Evolutionary conservation across 2,797 vertebrate species (phyloP).

Genomic region (Eulemur mongoz): DNA sequence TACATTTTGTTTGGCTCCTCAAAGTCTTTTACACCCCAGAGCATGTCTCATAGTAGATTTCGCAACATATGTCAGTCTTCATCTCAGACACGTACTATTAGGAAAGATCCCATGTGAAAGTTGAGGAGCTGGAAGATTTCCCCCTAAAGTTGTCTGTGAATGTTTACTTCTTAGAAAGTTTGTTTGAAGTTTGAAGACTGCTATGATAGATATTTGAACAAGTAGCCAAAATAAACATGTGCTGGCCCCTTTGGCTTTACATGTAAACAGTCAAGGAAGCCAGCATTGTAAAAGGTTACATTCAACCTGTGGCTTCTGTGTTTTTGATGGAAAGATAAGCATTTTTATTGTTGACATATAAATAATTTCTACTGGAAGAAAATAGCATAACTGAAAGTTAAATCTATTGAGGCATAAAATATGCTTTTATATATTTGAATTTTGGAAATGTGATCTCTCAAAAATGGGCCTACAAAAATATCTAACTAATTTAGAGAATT

Average conservation of each 20-base stretch:
- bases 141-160: neutral
- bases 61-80: neutral
- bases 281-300: neutral
- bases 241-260: neutral
- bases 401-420: constrained; percentile 8
- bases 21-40: neutral
- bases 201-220: constrained; percentile 19
- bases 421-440: constrained; percentile 19
- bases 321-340: constrained; percentile 32
- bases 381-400: neutral
- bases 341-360: constrained; percentile 17
- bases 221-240: constrained; percentile 35
- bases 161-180: constrained; percentile 62
- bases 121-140: neutral
- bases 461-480: constrained; percentile 25
- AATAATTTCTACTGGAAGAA: constrained; percentile 20
- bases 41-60: neutral
- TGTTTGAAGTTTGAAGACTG: constrained; percentile 42
- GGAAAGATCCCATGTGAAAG: neutral
- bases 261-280: neutral
- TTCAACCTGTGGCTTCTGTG: neutral
- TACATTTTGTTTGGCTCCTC: neutral
- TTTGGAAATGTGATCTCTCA: constrained; percentile 46
- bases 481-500: neutral
- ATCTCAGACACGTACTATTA: neutral